These are phyloP conservation scores for Catharus fuscescens DNA, from an alignment of 2,113 vertebrate species.

Conservation along the genomic window DNA sequence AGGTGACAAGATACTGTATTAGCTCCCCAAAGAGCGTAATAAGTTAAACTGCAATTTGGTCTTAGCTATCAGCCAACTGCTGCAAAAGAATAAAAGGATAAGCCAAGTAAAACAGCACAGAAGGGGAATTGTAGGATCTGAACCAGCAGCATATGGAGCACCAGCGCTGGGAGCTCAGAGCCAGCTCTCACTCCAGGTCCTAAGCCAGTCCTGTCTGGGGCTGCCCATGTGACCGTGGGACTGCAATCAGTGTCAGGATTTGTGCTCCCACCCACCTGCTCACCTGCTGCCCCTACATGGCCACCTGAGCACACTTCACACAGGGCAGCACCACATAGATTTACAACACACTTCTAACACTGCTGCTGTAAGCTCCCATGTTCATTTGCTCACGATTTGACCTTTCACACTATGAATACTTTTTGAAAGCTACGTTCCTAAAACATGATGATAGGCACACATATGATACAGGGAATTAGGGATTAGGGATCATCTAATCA, in stretches of 20 bases:
- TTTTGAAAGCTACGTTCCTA: neutral
- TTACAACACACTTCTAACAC: neutral
- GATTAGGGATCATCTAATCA: neutral
- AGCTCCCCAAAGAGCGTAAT: neutral
- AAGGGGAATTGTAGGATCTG: neutral
- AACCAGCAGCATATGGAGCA: neutral
- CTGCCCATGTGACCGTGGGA: rapidly evolving
- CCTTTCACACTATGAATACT: neutral
- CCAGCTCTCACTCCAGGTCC: neutral
- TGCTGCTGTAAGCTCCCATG: neutral
- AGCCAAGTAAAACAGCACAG: neutral
- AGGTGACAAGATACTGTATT: neutral
- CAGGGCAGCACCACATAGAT: rapidly evolving
- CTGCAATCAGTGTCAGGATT: neutral
- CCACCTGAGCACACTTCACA: neutral
- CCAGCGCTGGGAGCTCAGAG: neutral
- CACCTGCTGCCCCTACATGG: neutral
- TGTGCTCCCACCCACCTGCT: neutral
- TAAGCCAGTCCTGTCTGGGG: rapidly evolving
- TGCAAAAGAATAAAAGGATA: neutral
- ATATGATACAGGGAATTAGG: neutral
- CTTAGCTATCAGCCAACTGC: neutral
- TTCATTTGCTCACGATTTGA: neutral
- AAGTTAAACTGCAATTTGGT: neutral
- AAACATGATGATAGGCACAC: neutral